Conservation (phyloP, 2,113 vertebrate genomes). For the Sebastes fasciatus region DNA sequence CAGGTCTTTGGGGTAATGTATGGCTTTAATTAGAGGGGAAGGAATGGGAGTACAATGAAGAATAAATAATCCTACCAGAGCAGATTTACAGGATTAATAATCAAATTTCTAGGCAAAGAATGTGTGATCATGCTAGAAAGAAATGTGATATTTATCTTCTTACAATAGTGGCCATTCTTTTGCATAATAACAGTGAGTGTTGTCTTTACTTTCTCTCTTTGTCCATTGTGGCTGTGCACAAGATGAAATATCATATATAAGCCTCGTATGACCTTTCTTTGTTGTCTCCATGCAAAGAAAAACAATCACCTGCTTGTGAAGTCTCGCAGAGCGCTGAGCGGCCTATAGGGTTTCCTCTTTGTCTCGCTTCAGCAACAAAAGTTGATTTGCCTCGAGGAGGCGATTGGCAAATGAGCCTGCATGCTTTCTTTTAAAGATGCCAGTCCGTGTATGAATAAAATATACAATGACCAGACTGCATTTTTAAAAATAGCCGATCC, state of each 20-base stretch:
- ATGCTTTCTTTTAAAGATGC: constrained; percentile 45
- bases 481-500: constrained; percentile 65
- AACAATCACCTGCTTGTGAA: constrained; percentile 40
- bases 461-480: constrained; percentile 61
- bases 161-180: not conserved
- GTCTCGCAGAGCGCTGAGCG: not conserved
- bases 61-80: constrained; percentile 1
- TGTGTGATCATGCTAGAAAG: not conserved
- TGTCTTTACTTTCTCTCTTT: constrained; percentile 9
- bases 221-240: constrained; percentile 20
- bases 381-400: constrained; percentile 47
- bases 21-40: constrained; percentile 57
- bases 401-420: constrained; percentile 23
- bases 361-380: constrained; percentile 31
- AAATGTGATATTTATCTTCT: not conserved
- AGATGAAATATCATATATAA: constrained; percentile 64
- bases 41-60: constrained; percentile 7
- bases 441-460: constrained; percentile 70
- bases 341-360: constrained; percentile 43
- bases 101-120: not conserved
- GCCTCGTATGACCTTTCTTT: constrained; percentile 72
- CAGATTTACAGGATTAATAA: constrained; percentile 25
- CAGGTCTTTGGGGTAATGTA: constrained; percentile 29
- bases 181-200: not conserved
- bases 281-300: constrained; percentile 59